Percentiles rank a stretch among this genome's conserved stretches.
Conservation (phyloP, 2,797 vertebrate genomes). For the Karalla daura region DNA sequence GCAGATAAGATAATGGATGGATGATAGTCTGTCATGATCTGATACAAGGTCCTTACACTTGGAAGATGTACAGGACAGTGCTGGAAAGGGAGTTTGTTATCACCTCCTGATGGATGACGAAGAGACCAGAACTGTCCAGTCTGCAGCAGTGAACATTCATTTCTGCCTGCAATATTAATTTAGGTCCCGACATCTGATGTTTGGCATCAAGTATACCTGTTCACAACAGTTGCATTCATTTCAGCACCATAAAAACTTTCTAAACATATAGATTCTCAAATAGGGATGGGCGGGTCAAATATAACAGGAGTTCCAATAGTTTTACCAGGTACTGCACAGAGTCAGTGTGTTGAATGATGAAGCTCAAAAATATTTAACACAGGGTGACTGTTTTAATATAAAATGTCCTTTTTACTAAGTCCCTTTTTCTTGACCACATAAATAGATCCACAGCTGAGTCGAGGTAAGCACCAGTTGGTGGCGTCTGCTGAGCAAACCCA, state of each 20-base stretch:
- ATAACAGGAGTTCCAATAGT: not conserved
- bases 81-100: too few relatives aligned
- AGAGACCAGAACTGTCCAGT: too few relatives aligned
- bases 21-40: too few relatives aligned
- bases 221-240: too few relatives aligned
- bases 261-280: not conserved
- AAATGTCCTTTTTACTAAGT: conserved; percentile 39
- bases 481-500: conserved; percentile 46
- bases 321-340: conserved; percentile 5
- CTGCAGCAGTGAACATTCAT: too few relatives aligned
- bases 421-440: conserved; percentile 58
- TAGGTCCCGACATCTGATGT: too few relatives aligned
- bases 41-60: too few relatives aligned
- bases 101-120: too few relatives aligned
- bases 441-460: conserved; percentile 57
- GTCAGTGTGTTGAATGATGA: conserved; percentile 12
- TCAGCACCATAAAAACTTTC: not conserved
- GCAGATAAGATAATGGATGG: too few relatives aligned
- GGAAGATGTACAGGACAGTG: too few relatives aligned
- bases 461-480: conserved; percentile 56
- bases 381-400: conserved; percentile 37
- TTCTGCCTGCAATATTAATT: too few relatives aligned
- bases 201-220: too few relatives aligned
- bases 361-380: conserved; percentile 31
- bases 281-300: not conserved